Evolutionary conservation across 2,888 invertebrate genomes (phyloP).

Genomic region (Thumatha senex): DNA sequence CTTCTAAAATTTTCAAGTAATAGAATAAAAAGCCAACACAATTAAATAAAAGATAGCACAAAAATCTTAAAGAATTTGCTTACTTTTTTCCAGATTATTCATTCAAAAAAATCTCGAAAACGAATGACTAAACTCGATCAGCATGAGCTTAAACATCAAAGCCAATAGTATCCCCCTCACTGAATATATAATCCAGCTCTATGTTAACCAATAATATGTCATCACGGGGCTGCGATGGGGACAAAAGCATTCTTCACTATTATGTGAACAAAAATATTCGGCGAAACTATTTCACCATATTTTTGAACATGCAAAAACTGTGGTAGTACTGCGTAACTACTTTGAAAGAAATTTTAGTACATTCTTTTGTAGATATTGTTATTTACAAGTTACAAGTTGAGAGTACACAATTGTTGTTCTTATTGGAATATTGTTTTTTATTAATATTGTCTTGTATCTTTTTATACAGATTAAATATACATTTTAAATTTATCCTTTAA

Average conservation of each 20-base stretch:
- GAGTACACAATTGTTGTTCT: no score
- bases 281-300: constrained; percentile 55
- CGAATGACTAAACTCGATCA: no score
- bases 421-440: no score
- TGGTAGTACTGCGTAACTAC: background rate
- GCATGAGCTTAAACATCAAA: background rate
- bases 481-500: no score
- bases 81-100: no score
- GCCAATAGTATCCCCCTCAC: constrained; percentile 34
- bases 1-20: no score
- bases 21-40: no score
- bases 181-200: constrained; percentile 42
- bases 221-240: constrained; percentile 44
- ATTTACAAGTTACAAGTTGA: background rate
- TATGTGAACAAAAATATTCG: constrained; percentile 61
- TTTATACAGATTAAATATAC: no score
- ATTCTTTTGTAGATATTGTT: background rate
- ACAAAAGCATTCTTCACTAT: constrained; percentile 70
- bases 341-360: background rate
- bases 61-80: no score
- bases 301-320: constrained; percentile 30
- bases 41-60: no score
- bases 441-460: no score
- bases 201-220: constrained; percentile 70
- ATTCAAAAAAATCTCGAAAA: no score